Evolutionary conservation across 1,140 invertebrate species (phyloP), one percentile per base, ranked within the genome.

Genomic region (Saxidomus purpurata): DNA sequence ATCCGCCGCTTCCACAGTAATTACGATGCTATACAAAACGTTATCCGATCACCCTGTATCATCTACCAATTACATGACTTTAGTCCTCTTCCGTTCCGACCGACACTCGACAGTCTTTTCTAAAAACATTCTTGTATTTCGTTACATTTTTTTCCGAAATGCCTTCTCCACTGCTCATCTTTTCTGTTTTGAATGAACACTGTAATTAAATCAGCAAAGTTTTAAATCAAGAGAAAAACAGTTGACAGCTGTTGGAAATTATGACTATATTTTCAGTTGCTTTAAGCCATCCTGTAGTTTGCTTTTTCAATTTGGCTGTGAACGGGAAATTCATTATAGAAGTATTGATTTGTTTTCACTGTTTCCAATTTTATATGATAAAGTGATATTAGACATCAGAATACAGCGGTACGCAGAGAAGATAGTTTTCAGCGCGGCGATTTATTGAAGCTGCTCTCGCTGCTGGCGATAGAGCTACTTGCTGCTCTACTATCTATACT

Each of bases 241-340:
- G 67, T 71, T 71, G 67, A 71, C 67, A 71, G 67, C 67, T 71
- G 67, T 38, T 38, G 11, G 40, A 79, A 43, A 79, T 79, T 79
- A 79, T 79, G 22, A 79, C 76, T 55, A 49, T 79, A 28, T 79
- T 40, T 79, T 52, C 13, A 52, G 22, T 79, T 28, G 76, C 47
- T 79, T 31, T 31, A 55, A 79, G 76, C 76, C 49, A 79, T 79
- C 76, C 76, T 79, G n/a, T 76, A 79, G 76, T 79, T 79, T 79
- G 76, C 40, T 47, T 79, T 79, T 79, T 79, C 76, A 79, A 79
- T 79, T 79, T 79, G 76, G 76, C 22, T 55, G 76, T 79, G 76
- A 79, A 55, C 76, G 76, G 49, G 43, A 79, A 79, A 79, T 79
- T 79, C 76, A 79, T 79, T 79, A 79, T 79, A 79, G 76, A 52